Percentiles rank a stretch among this genome's conserved stretches.
Evolutionary conservation across 2,888 invertebrate genomes (phyloP).

Genomic region (Stenotaenia linearis): DNA sequence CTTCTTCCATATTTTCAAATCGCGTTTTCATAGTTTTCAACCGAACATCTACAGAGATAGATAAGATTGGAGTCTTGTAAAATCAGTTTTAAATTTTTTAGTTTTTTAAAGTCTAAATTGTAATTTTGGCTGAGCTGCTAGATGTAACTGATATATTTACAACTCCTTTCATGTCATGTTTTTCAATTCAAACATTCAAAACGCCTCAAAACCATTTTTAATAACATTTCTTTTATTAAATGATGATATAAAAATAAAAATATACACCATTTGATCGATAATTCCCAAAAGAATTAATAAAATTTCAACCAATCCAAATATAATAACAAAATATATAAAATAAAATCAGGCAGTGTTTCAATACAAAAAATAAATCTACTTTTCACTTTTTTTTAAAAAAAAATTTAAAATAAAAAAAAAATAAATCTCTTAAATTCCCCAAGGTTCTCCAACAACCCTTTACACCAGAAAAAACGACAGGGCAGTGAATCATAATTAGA

Average conservation of each 20-base stretch:
- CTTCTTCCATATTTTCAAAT: neutral
- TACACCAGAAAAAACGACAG: neutral
- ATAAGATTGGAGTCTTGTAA: neutral
- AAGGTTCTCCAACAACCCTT: slow-evolving; percentile 14
- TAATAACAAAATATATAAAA: neutral
- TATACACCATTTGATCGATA: neutral
- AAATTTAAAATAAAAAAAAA: neutral
- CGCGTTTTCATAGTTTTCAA: neutral
- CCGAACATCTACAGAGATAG: neutral
- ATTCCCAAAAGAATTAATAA: neutral
- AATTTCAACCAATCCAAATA: neutral
- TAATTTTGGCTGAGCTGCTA: neutral
- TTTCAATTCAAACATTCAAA: neutral
- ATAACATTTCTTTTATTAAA: neutral
- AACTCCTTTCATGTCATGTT: neutral
- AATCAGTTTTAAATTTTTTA: neutral
- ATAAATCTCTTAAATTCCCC: neutral
- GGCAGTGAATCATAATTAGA: slow-evolving; percentile 26
- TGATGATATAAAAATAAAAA: neutral
- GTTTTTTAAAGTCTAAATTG: neutral
- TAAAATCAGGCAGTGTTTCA: neutral
- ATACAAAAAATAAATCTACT: no score
- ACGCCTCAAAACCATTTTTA: no score
- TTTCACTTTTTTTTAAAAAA: no score
- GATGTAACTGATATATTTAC: neutral